Conservation (phyloP, 2,888 invertebrate genomes). For the Drosophila koepferae region DNA sequence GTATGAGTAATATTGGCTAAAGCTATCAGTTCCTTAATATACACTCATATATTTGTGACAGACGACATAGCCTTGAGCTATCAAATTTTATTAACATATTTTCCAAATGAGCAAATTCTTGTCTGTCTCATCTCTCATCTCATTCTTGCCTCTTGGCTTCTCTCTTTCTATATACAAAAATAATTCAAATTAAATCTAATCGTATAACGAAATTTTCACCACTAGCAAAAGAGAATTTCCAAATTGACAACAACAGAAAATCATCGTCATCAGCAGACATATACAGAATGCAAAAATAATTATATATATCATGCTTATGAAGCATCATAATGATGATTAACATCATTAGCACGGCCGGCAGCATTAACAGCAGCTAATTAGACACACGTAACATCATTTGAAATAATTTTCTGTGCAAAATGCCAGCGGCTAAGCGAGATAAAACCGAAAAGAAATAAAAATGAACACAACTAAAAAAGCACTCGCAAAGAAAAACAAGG, state of each 20-base stretch:
- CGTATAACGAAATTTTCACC: slow-evolving; percentile 21
- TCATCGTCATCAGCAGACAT: slow-evolving; percentile 15
- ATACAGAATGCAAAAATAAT: slow-evolving; percentile 4
- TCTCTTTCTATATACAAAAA: not conserved
- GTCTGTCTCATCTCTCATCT: not conserved
- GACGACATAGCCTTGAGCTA: slow-evolving; percentile 56
- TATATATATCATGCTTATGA: slow-evolving; percentile 12
- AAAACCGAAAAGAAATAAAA: slow-evolving; percentile 25
- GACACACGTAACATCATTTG: slow-evolving; percentile 51
- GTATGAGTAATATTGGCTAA: slow-evolving; percentile 9
- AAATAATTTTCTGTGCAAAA: slow-evolving; percentile 45
- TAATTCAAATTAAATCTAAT: slow-evolving; percentile 32
- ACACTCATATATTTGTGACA: slow-evolving; percentile 15
- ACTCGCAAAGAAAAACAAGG: slow-evolving; percentile 16
- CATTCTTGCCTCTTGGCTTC: not conserved
- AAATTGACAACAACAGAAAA: slow-evolving; percentile 46
- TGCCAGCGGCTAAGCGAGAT: slow-evolving; percentile 27
- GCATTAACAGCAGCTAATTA: slow-evolving; percentile 59
- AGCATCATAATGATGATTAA: slow-evolving; percentile 30
- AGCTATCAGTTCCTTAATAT: slow-evolving; percentile 15
- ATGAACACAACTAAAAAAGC: slow-evolving; percentile 29
- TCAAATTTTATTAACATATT: slow-evolving; percentile 65
- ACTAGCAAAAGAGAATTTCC: slow-evolving; percentile 32
- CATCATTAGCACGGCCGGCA: slow-evolving; percentile 25
- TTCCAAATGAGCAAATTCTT: slow-evolving; percentile 49